Conservation (phyloP, 2,797 vertebrate genomes). For the Echiichthys vipera region DNA sequence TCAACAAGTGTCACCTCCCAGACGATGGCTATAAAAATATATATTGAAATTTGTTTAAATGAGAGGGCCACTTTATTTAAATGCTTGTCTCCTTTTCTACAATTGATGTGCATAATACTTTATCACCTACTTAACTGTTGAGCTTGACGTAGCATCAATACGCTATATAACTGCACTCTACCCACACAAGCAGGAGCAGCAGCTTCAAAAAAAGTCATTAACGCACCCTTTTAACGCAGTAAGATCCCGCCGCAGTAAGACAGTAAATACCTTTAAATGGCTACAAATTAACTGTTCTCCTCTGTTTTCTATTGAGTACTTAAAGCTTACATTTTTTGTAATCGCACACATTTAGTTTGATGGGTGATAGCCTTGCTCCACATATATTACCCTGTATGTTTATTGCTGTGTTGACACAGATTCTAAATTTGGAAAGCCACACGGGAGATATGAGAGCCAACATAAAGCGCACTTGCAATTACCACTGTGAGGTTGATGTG, state of each 20-base stretch:
- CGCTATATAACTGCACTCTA: background rate
- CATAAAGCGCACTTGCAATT: conserved; percentile 38
- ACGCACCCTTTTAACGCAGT: background rate
- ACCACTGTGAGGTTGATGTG: conserved; percentile 5
- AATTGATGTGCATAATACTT: background rate
- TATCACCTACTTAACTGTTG: background rate
- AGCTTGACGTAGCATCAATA: background rate
- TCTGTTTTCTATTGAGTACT: background rate
- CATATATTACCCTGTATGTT: background rate
- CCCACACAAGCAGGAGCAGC: background rate
- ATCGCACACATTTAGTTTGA: background rate
- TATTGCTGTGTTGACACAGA: conserved; percentile 43
- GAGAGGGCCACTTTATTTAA: background rate
- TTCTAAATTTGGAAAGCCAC: conserved; percentile 44
- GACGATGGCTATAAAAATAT: background rate
- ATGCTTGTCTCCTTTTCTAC: background rate
- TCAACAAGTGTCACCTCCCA: conserved; percentile 27
- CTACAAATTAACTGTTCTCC: background rate
- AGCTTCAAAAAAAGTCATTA: conserved; percentile 8
- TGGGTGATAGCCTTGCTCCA: background rate
- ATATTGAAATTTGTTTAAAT: background rate
- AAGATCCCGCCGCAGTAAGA: background rate
- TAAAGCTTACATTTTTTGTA: background rate
- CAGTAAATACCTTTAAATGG: background rate
- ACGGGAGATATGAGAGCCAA: conserved; percentile 34